Evolutionary conservation across 2,888 invertebrate species (phyloP), one percentile per base, ranked within the genome.

Genomic region (Caenorhabditis sp.): DNA sequence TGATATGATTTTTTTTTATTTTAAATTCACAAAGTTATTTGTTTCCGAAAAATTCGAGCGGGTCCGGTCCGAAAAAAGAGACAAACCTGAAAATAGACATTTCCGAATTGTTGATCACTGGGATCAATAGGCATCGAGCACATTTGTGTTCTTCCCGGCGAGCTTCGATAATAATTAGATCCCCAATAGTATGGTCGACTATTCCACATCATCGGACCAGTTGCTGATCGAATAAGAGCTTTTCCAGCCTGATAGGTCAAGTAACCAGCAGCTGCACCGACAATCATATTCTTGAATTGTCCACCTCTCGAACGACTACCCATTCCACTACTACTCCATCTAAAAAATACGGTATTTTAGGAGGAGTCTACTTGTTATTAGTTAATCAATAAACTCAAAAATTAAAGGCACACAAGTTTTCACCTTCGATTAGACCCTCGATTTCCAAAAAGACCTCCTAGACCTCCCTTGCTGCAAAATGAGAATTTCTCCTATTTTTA

Each of bases 261-360:
- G 62, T 86, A 84, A 0, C 86, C 86, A 36, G 85, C 86, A 0
- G 86, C 86, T 1, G 86, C 86, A 26, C 86, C 86, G n/a, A 87
- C 85, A 19, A 86, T 79, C 66, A 81, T 81, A 59, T 86, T 87
- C 69, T 87, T 86, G 80, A 86, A 86, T 21, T 76, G 76, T 62
- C 78, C 83, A 4, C 84, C 84, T 4, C 86, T 81, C 19, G 79
- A 65, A 26, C 77, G 68, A 0, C 85, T 85, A 14, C 86, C 86
- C 19, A 84, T 54, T 24, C 86, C 86, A 59, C 75, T 75, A 24
- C 66, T 73, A 43, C 76, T 37, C 63, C 74, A 80, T 69, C 81
- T 81, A 69, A 60, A 78, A 67, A 23, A 12, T 23, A 53, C 2
- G 2, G 12, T 51, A 21, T 21, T 31, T 31, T 31, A 6, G 31